Percentiles rank a stretch among this genome's conserved stretches.
These are phyloP conservation scores for Nematostella vectensis DNA, from an alignment of 92 coral and sea anemone species.

Conservation along the genomic window DNA sequence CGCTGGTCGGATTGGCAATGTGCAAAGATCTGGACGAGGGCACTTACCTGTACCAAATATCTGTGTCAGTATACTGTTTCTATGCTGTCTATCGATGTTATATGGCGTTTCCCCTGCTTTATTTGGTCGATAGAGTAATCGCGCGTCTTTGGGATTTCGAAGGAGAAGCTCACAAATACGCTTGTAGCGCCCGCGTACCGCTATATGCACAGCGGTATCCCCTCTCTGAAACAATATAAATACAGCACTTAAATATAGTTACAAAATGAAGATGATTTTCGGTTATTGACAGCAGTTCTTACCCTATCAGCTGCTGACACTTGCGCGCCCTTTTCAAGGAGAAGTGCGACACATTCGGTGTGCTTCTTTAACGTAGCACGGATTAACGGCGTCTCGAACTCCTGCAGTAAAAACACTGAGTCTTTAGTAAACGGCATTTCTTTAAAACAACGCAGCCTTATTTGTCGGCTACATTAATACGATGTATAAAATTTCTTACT, in stretches of 20 bases:
- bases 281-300: neutral
- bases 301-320: constrained; percentile 82
- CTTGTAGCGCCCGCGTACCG: constrained; percentile 86
- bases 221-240: constrained; percentile 58
- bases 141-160: constrained; percentile 90
- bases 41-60: constrained; percentile 79
- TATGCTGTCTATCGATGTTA: constrained; percentile 89
- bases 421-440: neutral
- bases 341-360: constrained; percentile 70
- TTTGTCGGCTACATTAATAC: neutral
- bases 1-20: too few relatives aligned
- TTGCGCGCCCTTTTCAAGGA: constrained; percentile 88
- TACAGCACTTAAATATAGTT: neutral
- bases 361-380: constrained; percentile 86
- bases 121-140: constrained; percentile 86
- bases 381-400: constrained; percentile 84
- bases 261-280: too few relatives aligned
- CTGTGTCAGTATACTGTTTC: constrained; percentile 83
- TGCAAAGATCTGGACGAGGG: too few relatives aligned
- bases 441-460: too few relatives aligned
- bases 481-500: neutral
- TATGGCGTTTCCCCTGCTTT: constrained; percentile 96
- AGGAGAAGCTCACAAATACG: constrained; percentile 86
- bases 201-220: constrained; percentile 86
- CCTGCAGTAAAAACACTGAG: constrained; percentile 47